phyloP scores from a whole-genome alignment of 2,113 vertebrate species.

The Craseonycteris thonglongyai region DNA sequence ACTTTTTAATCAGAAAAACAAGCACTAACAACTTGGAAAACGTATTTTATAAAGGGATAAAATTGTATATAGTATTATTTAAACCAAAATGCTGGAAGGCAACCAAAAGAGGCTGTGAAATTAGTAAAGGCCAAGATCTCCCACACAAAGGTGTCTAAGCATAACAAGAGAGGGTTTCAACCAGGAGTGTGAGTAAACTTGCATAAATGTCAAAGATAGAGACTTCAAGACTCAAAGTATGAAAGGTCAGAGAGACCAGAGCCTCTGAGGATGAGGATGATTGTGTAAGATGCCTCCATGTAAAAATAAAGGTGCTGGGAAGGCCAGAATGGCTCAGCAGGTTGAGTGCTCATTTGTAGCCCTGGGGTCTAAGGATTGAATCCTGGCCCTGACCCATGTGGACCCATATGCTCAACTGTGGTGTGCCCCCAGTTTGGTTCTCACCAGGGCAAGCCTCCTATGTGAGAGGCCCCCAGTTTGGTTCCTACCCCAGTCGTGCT shows the following conservation, averaged over 20 bases:
- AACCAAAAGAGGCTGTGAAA: background rate
- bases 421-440: too few relatives aligned
- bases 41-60: background rate
- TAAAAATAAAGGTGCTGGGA: background rate
- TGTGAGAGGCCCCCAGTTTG: too few relatives aligned
- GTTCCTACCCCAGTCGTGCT: too few relatives aligned
- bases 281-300: background rate
- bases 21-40: background rate
- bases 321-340: too few relatives aligned
- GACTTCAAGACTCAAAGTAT: background rate
- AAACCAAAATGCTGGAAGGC: background rate
- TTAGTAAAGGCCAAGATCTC: background rate
- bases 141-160: background rate
- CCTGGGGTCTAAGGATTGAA: too few relatives aligned
- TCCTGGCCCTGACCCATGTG: too few relatives aligned
- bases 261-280: background rate
- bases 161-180: background rate
- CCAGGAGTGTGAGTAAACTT: background rate
- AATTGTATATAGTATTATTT: background rate
- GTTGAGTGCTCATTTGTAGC: too few relatives aligned
- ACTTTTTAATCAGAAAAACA: background rate
- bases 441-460: too few relatives aligned
- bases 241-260: background rate
- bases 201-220: background rate
- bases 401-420: too few relatives aligned